Conservation (phyloP, 2,888 invertebrate species). For the Tolmerus cingulatus region DNA sequence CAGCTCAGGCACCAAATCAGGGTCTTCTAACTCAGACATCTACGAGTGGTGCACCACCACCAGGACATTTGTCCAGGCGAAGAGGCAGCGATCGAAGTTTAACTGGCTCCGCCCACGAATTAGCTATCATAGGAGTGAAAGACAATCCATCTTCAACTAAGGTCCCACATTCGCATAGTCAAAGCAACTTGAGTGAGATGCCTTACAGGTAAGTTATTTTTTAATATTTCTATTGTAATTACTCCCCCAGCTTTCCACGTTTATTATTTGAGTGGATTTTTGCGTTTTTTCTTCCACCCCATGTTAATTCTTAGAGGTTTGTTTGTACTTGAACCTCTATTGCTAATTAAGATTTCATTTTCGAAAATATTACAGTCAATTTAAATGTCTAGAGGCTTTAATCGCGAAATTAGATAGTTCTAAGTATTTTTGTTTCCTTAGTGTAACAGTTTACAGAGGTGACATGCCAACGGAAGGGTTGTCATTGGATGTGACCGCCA, state of each 20-base stretch:
- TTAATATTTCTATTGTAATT: background rate
- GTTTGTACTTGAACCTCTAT: background rate
- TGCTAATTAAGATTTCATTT: background rate
- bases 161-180: slow-evolving; percentile 87
- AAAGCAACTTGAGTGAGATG: slow-evolving; percentile 87
- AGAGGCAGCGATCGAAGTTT: slow-evolving; percentile 86
- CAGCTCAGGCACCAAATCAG: slow-evolving; percentile 67
- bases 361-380: background rate
- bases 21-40: slow-evolving; percentile 59
- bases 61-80: slow-evolving; percentile 67
- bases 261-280: slow-evolving; percentile 20
- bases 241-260: background rate
- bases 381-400: background rate
- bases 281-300: background rate
- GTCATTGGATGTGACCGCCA: slow-evolving; percentile 44
- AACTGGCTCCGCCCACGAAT: slow-evolving; percentile 83
- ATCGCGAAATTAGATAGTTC: slow-evolving; percentile 1
- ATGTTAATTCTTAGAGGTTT: slow-evolving; percentile 9
- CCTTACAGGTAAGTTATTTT: slow-evolving; percentile 73
- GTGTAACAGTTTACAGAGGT: slow-evolving; percentile 59
- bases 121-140: slow-evolving; percentile 76
- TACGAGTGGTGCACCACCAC: slow-evolving; percentile 52
- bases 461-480: slow-evolving; percentile 60
- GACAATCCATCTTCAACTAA: slow-evolving; percentile 64
- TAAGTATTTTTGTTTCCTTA: slow-evolving; percentile 53